These are phyloP conservation scores for Dynastes hyllus DNA, from an alignment of 2,888 invertebrate genomes.

Conservation along the genomic window DNA sequence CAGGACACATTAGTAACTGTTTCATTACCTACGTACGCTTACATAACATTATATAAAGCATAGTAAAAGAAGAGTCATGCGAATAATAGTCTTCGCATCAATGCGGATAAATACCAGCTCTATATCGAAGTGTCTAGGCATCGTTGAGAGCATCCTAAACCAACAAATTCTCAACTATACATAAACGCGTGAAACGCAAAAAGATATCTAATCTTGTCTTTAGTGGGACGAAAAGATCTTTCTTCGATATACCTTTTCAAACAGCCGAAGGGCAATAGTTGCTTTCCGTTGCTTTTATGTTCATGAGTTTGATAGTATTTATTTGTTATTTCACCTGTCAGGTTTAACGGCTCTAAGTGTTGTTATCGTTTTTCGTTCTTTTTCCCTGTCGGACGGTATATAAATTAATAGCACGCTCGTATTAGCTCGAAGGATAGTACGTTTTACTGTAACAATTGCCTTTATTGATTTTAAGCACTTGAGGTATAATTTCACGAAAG, in stretches of 20 bases:
- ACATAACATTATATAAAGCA: not conserved
- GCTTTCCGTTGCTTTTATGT: conserved; percentile 12
- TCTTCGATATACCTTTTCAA: conserved; percentile 22
- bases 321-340: conserved; percentile 38
- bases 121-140: not conserved
- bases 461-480: too few species aligned
- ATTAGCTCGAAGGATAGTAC: conserved; percentile 9
- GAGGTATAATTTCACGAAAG: too few species aligned
- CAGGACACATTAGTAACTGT: not conserved
- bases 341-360: not conserved
- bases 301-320: conserved; percentile 12
- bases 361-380: conserved; percentile 32
- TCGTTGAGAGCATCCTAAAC: conserved; percentile 28
- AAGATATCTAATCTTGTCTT: conserved; percentile 28
- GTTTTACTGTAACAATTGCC: not conserved
- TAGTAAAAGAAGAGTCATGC: conserved; percentile 19
- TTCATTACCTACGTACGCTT: not conserved
- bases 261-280: conserved; percentile 11
- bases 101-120: conserved; percentile 11
- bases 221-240: conserved; percentile 28
- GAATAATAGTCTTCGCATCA: conserved; percentile 15
- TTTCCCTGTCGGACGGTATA: not conserved
- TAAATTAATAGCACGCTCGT: conserved; percentile 18
- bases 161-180: conserved; percentile 24
- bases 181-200: conserved; percentile 26